These are phyloP conservation scores for Thysanoteuthis rhombus DNA, from an alignment of 2,888 invertebrate genomes.

Conservation along the genomic window DNA sequence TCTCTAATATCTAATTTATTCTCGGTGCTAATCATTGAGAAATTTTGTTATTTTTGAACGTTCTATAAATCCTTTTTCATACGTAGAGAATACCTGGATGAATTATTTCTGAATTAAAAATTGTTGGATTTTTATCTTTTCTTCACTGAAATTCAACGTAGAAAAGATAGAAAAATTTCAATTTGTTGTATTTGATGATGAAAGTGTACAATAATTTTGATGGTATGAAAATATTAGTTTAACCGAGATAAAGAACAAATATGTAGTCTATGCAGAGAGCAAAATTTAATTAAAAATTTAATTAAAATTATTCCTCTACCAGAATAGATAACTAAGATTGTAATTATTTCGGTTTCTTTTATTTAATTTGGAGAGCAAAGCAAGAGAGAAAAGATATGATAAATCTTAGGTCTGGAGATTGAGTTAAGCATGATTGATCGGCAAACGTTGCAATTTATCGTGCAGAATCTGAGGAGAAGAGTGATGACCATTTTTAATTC, in stretches of 20 bases:
- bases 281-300: not conserved
- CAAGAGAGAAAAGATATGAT: not conserved
- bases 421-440: not conserved
- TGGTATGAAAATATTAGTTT: not conserved
- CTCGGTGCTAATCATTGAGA: not conserved
- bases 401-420: not conserved
- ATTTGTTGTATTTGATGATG: not conserved
- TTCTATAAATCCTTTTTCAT: not conserved
- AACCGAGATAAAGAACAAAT: not conserved
- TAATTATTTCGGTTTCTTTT: not conserved
- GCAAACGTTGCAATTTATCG: not conserved
- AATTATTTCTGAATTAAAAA: not conserved
- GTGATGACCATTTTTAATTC: not conserved
- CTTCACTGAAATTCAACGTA: not conserved
- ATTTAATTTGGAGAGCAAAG: not conserved
- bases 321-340: not conserved
- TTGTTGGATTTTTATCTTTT: no score
- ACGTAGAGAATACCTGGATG: not conserved
- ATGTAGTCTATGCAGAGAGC: not conserved
- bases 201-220: not conserved
- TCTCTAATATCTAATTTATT: not conserved
- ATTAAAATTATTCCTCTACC: not conserved
- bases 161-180: not conserved
- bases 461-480: not conserved
- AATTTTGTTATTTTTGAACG: not conserved